Percentiles rank a stretch among this genome's conserved stretches.
phyloP scores from a whole-genome alignment of 2,797 vertebrate species.

The Momotus momota region DNA sequence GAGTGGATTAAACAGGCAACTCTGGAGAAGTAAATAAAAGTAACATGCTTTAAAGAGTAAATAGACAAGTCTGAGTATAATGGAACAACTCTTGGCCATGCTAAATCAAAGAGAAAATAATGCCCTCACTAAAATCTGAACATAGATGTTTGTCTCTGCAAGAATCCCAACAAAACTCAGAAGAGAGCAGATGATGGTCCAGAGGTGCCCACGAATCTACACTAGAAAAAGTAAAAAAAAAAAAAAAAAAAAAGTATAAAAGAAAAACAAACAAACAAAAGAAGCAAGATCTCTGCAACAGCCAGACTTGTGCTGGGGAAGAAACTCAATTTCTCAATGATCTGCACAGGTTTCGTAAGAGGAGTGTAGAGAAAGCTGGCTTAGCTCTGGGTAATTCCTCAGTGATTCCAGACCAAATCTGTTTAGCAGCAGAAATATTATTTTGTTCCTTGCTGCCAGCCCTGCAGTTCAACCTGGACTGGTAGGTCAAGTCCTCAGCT shows the following conservation, averaged over 20 bases:
- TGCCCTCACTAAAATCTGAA: not conserved
- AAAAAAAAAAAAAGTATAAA: not conserved
- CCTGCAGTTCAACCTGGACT: not conserved
- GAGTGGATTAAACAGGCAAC: constrained; percentile 61
- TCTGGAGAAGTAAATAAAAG: constrained; percentile 55
- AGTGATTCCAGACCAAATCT: not conserved
- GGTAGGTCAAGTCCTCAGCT: not conserved
- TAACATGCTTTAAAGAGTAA: constrained; percentile 62
- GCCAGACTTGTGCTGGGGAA: not conserved
- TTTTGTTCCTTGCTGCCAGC: not conserved
- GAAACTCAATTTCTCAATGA: not conserved
- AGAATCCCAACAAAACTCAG: not conserved
- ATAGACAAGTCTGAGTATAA: constrained; percentile 59
- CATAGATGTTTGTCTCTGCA: not conserved
- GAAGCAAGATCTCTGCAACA: not conserved
- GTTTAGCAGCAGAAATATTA: not conserved
- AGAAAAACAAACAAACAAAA: no score
- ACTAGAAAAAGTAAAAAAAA: not conserved
- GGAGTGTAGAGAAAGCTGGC: fast-evolving
- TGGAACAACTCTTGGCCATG: constrained; percentile 32
- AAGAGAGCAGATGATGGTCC: not conserved
- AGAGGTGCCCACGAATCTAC: not conserved
- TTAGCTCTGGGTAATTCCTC: not conserved
- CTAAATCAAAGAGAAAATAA: constrained; percentile 52
- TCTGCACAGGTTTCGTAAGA: not conserved